Percentiles rank a stretch among this genome's conserved stretches.
phyloP scores from a whole-genome alignment of 2,888 invertebrate species.

The Vesta saturnalis region DNA sequence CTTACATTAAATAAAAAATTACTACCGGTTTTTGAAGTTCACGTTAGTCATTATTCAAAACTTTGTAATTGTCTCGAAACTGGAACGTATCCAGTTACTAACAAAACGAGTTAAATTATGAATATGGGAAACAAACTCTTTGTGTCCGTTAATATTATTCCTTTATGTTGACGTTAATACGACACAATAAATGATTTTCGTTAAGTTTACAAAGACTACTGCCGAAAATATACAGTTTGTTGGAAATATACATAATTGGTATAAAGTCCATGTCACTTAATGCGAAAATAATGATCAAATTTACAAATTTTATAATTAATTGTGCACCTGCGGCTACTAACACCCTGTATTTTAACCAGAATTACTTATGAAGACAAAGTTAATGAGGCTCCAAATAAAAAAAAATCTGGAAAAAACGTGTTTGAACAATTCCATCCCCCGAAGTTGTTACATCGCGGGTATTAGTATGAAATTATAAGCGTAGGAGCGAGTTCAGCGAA shows the following conservation, averaged over 20 bases:
- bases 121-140: background rate
- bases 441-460: background rate
- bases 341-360: too few species aligned
- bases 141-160: background rate
- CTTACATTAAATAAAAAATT: too few species aligned
- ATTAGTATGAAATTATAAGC: background rate
- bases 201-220: too few species aligned
- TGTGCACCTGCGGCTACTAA: too few species aligned
- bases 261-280: too few species aligned
- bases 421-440: background rate
- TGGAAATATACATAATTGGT: too few species aligned
- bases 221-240: too few species aligned
- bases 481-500: constrained; percentile 7
- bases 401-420: too few species aligned
- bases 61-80: background rate
- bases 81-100: constrained; percentile 5
- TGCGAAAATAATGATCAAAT: too few species aligned
- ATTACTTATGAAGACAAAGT: too few species aligned
- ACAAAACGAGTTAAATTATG: background rate
- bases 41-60: background rate
- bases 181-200: too few species aligned
- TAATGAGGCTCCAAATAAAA: background rate
- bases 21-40: background rate
- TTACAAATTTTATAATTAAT: too few species aligned
- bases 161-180: background rate